These are phyloP conservation scores for Luffia ferchaultella DNA, from an alignment of 2,888 invertebrate species.

Conservation along the genomic window DNA sequence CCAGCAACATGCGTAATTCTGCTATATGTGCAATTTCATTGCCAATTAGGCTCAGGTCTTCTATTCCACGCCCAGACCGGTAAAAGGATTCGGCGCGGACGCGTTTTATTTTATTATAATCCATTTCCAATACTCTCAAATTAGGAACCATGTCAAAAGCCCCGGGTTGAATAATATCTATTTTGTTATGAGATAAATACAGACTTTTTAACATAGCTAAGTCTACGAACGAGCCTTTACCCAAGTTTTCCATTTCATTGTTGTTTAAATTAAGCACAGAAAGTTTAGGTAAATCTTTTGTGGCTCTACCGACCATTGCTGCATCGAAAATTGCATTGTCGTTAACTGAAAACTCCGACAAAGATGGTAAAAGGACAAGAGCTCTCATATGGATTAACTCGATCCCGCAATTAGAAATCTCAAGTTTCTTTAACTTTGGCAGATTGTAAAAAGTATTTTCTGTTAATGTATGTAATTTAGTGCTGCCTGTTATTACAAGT, in stretches of 20 bases:
- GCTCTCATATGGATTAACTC: constrained; percentile 82
- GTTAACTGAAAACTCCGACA: constrained; percentile 74
- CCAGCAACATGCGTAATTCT: constrained; percentile 77
- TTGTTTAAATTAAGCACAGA: constrained; percentile 74
- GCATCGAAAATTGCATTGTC: constrained; percentile 81
- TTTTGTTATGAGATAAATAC: constrained; percentile 75
- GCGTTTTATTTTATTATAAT: constrained; percentile 76
- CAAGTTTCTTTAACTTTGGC: constrained; percentile 73
- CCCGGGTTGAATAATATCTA: constrained; percentile 79
- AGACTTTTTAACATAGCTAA: constrained; percentile 74
- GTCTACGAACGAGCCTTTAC: constrained; percentile 83
- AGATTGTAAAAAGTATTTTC: constrained; percentile 76
- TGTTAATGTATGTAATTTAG: constrained; percentile 72
- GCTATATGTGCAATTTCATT: constrained; percentile 80
- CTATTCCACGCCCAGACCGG: constrained; percentile 75
- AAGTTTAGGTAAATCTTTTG: constrained; percentile 77
- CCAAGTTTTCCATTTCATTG: constrained; percentile 75
- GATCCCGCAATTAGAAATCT: constrained; percentile 80
- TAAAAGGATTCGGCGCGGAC: constrained; percentile 87
- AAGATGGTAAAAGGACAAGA: constrained; percentile 73
- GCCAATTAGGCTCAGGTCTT: constrained; percentile 78
- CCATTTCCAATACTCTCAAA: constrained; percentile 76
- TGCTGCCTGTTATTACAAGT: constrained; percentile 76
- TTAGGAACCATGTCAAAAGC: constrained; percentile 83
- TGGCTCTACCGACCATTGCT: constrained; percentile 81